Conservation (phyloP, 2,888 invertebrate species). For the Mycalesis mineus region DNA sequence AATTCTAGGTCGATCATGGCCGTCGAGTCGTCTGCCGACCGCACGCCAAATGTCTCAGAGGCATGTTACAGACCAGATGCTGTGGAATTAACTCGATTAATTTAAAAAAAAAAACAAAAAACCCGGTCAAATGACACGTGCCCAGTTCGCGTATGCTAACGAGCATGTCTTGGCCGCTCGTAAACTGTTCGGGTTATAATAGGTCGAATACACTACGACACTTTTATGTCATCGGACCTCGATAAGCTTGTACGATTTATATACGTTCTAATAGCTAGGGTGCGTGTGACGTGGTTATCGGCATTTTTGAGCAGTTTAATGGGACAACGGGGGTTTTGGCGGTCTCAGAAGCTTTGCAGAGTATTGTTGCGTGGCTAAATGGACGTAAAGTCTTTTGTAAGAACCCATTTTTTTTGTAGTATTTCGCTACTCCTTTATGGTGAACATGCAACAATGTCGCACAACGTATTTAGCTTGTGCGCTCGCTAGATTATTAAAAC, state of each 20-base stretch:
- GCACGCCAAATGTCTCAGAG: slow-evolving; percentile 10
- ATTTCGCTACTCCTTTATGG: no score
- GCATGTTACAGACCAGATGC: slow-evolving; percentile 35
- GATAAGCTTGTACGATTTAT: slow-evolving; percentile 37
- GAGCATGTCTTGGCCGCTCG: slow-evolving; percentile 31
- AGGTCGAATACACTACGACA: slow-evolving; percentile 41
- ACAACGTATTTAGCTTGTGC: no score
- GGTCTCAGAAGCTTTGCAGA: no score
- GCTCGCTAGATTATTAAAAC: no score
- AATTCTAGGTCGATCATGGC: background rate
- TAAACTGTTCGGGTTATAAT: slow-evolving; percentile 41
- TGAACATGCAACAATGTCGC: no score
- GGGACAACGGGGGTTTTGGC: no score
- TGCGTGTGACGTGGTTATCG: slow-evolving; percentile 24
- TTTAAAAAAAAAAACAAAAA: slow-evolving; percentile 33
- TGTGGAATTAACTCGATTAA: slow-evolving; percentile 39
- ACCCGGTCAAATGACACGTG: slow-evolving; percentile 44
- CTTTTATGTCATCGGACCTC: slow-evolving; percentile 59
- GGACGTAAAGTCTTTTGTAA: no score
- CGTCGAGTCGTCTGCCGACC: slow-evolving; percentile 2
- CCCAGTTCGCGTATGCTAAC: slow-evolving; percentile 47
- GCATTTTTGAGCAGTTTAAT: no score
- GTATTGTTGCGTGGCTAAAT: no score
- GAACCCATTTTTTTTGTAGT: no score
- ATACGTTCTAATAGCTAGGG: slow-evolving; percentile 20